Conservation (phyloP, 2,888 invertebrate species). For the Pelosia muscerda region DNA sequence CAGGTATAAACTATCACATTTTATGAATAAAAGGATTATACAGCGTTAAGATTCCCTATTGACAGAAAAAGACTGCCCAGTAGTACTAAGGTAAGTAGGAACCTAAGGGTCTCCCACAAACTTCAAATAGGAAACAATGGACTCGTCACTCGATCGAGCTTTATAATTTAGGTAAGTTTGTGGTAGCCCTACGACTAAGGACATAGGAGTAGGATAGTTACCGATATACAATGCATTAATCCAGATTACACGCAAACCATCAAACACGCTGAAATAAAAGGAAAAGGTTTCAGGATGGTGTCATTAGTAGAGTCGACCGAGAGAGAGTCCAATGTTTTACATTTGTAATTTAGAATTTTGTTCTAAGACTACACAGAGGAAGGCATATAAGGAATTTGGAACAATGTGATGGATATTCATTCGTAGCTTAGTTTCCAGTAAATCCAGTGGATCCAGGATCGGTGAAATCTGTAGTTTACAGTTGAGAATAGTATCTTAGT, state of each 20-base stretch:
- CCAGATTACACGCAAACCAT: slow-evolving; percentile 87
- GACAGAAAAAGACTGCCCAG: neutral
- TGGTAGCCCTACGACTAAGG: slow-evolving; percentile 69
- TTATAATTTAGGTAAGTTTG: slow-evolving; percentile 67
- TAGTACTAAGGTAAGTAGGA: slow-evolving; percentile 22
- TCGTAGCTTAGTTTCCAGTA: no score
- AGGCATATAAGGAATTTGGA: no score
- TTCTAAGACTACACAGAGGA: neutral
- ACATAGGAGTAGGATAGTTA: slow-evolving; percentile 73
- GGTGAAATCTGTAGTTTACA: neutral
- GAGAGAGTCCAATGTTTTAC: slow-evolving; percentile 78
- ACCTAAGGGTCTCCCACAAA: slow-evolving; percentile 75
- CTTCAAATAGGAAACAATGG: slow-evolving; percentile 71
- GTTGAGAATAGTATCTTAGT: neutral
- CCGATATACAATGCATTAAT: slow-evolving; percentile 76
- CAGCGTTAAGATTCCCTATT: slow-evolving; percentile 7
- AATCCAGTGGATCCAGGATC: neutral
- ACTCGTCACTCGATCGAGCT: slow-evolving; percentile 74
- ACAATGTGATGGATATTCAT: neutral
- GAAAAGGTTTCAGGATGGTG: slow-evolving; percentile 58
- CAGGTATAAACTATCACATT: neutral
- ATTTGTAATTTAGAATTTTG: slow-evolving; percentile 69
- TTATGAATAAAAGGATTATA: neutral
- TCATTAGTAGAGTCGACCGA: slow-evolving; percentile 57
- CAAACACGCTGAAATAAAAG: slow-evolving; percentile 84